Conservation (phyloP, 2,888 invertebrate genomes). For the Agapostemon virescens region DNA sequence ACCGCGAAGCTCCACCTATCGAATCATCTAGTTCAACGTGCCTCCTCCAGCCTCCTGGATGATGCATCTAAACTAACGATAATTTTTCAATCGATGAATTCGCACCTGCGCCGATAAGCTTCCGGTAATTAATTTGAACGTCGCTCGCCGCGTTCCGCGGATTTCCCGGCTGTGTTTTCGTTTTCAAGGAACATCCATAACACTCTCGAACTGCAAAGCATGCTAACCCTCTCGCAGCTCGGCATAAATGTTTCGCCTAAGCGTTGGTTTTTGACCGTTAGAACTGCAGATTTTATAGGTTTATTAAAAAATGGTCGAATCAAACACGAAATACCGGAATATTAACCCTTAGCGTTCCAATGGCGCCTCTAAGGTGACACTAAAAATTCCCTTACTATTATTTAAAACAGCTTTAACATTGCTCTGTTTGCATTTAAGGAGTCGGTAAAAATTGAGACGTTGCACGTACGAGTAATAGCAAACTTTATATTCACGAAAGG, state of each 20-base stretch:
- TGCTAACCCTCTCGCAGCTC: neutral
- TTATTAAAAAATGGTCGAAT: neutral
- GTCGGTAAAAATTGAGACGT: too few species aligned
- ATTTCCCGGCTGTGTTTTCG: constrained; percentile 14
- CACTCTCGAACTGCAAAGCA: neutral
- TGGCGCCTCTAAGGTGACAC: too few species aligned
- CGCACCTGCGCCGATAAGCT: constrained; percentile 36
- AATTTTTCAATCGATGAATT: constrained; percentile 22
- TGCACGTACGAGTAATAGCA: too few species aligned
- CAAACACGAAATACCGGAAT: neutral
- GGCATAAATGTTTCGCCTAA: neutral
- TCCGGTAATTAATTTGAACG: constrained; percentile 22
- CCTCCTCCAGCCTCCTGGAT: neutral
- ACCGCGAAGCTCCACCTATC: constrained; percentile 2
- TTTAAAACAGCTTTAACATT: too few species aligned
- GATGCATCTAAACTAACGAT: constrained; percentile 32
- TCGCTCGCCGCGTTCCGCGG: constrained; percentile 8
- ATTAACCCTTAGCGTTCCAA: too few species aligned
- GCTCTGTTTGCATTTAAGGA: too few species aligned
- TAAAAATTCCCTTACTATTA: too few species aligned
- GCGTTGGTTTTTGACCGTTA: neutral
- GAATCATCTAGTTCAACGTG: constrained; percentile 22
- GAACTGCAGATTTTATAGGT: neutral
- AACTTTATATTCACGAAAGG: too few species aligned
- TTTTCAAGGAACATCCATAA: constrained; percentile 15